Evolutionary conservation across 2,888 invertebrate species (phyloP), one percentile per base, ranked within the genome.

Genomic region (Alentia gelatinosa): DNA sequence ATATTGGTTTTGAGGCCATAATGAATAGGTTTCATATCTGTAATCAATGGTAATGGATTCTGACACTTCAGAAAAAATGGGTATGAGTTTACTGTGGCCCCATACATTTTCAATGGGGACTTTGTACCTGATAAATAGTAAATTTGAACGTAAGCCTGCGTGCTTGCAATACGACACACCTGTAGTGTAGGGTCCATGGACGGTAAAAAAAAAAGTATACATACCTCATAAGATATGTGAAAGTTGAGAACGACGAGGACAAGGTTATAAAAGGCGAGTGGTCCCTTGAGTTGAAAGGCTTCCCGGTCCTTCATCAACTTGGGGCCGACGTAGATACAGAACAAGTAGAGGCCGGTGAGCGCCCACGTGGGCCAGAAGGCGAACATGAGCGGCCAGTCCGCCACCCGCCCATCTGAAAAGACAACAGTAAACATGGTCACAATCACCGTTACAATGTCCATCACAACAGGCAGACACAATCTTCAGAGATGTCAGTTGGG

Each of bases 301-400:
- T 95, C 93, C 56, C 95, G 84, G 88, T 95, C 93, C 40, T 93
- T 93, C 96, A 96, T 96, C 33, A 95, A 74, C 84, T 93, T 94
- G 30, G 94, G 95, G 19, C 95, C 95, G 7, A 94, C 92, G 89
- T 91, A 93, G 23, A 96, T 95, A 19, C 94, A 93, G 40, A 95
- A 37, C 37, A 96, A 93, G 93, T 96, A 96, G n/a, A 94, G 35
- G 0, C 93, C 93, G 26, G 95, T 95, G 33, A 96, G 93, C 30
- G 92, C 91, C 40, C 96, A 92, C 0, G 96, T 96, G 0, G 96
- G 96, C 19, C 92, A 93, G 92, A 94, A 95, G n/a, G 94, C 93
- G 89, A 94, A 92, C 96, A 96, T 96, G 7, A 96, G 91, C 15
- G 94, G 93, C 96, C 96, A 96, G 92, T 95, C 94, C 42, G 93